Evolutionary conservation across 53 echinoderm and acorn worm species (phyloP).

Genomic region (Hippasteria phrygiana): DNA sequence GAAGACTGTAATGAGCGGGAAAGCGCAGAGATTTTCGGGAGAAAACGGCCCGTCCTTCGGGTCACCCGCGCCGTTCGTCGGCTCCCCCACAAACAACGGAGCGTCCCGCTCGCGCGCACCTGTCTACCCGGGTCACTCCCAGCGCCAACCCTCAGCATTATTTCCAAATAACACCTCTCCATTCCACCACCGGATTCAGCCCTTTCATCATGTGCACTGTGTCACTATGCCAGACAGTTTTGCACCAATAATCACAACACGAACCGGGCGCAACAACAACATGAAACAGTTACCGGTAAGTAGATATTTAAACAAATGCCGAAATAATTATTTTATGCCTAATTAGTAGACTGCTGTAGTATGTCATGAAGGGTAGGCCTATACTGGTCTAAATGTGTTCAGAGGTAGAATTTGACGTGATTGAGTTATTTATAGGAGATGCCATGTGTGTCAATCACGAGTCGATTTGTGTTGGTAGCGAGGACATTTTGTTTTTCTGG

Average conservation of each 20-base stretch:
- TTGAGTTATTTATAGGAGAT: no score
- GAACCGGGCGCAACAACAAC: constrained; percentile 1
- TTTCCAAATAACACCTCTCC: constrained; percentile 38
- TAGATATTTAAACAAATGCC: neutral
- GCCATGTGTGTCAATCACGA: no score
- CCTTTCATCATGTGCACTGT: neutral
- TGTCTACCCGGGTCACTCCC: constrained; percentile 16
- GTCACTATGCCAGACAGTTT: neutral
- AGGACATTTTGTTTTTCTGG: no score
- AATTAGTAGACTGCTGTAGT: neutral
- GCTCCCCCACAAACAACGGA: constrained; percentile 29
- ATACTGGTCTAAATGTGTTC: no score
- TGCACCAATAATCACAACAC: neutral
- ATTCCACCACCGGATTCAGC: neutral
- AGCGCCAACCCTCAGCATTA: constrained; percentile 1
- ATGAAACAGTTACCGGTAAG: constrained; percentile 48
- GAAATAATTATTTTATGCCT: no score
- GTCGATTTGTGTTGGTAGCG: no score
- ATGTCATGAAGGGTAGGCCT: neutral
- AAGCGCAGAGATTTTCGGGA: neutral
- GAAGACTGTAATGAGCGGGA: neutral
- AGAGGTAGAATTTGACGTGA: no score
- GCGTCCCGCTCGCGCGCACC: constrained; percentile 22
- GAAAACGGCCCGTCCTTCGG: constrained; percentile 18
- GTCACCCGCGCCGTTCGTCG: neutral